Evolutionary conservation across 2,888 invertebrate species (phyloP), one percentile per base, ranked within the genome.

Genomic region (Scotopteryx bipunctaria): DNA sequence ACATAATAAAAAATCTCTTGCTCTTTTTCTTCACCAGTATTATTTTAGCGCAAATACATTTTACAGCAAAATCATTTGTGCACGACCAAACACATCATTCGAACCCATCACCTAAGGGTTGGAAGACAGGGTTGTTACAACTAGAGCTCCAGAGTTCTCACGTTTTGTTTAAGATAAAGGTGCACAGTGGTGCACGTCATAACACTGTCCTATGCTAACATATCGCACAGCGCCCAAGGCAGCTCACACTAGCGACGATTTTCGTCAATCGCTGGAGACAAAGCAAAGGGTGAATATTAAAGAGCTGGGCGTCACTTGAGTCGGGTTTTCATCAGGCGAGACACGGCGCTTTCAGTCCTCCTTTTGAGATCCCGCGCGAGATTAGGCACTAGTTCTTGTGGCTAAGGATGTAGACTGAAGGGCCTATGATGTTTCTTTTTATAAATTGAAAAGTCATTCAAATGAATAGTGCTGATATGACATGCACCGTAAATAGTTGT

Each of bases 361-460:
- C 86, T 89, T 88, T 89, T 86, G 82, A 89, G 89, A 89, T 89
- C 78, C 83, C 83, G 76, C 68, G 81, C 76, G 81, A 89, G 89
- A 89, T 89, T 89, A 88, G 88, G 88, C 88, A 85, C 86, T 81
- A 81, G 81, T 85, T 83, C 82, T 80, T 79, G 75, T 75, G 75
- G 76, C 77, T 73, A 48, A 54, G 54, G 54, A 54, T 45, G 54
- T 49, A 25, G 70, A 67, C 63, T 55, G 55, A 79, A 84, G 82
- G 60, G 78, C 61, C 64, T 31, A 50, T 57, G 54, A 48, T 57
- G 25, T 35, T 42, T 57, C 45, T 55, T 31, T 51, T 43, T 41
- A 16, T 31, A 21, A 41, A 31, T 11, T 42, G 36, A 9, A 21
- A 45, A 19, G 35, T n/a, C 9, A 19, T 38, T 32, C 6, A 19